phyloP scores from a whole-genome alignment of 2,888 invertebrate genomes.

The Fragum sueziense region DNA sequence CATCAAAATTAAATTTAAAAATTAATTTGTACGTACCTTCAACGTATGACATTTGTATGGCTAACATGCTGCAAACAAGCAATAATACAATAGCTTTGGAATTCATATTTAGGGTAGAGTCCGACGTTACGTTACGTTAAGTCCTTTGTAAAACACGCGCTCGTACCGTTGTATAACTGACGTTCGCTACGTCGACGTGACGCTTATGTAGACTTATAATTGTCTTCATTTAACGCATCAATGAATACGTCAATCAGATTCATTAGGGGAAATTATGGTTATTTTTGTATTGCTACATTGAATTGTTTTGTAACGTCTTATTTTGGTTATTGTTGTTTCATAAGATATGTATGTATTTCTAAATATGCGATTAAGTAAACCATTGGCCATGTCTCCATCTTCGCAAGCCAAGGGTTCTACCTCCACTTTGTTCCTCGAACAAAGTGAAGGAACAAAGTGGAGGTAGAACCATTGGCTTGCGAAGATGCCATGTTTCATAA shows the following conservation, averaged over 20 bases:
- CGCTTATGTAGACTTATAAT: slow-evolving; percentile 8
- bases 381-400: no score
- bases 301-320: no score
- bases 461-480: no score
- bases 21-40: slow-evolving; percentile 32
- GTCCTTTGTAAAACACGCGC: background rate
- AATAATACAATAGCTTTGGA: slow-evolving; percentile 35
- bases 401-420: no score
- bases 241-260: background rate
- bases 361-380: no score
- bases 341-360: no score
- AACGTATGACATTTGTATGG: slow-evolving; percentile 35
- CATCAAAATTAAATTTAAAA: no score
- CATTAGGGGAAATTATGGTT: background rate
- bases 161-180: background rate
- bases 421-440: no score
- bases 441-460: no score
- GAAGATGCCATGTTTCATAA: no score
- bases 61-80: slow-evolving; percentile 40
- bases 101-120: slow-evolving; percentile 33
- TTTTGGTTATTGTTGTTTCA: no score
- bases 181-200: background rate
- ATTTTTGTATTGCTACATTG: no score
- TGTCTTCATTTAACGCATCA: background rate
- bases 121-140: slow-evolving; percentile 2